Conservation (phyloP, 2,797 vertebrate genomes). For the Yasuhikotakia modesta region DNA sequence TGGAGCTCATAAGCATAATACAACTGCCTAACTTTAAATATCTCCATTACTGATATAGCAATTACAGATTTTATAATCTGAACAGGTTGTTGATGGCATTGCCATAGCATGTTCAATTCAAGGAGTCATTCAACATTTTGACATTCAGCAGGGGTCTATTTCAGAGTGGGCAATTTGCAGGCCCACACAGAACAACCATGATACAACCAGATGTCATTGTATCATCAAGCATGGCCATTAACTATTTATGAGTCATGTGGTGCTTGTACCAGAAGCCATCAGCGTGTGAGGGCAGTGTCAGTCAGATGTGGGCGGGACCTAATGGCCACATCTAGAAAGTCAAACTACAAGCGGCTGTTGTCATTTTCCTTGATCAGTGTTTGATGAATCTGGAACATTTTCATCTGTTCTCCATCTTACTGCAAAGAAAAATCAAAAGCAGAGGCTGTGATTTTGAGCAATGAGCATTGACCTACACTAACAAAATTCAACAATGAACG, state of each 20-base stretch:
- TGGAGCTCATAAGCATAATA: too few species aligned
- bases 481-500: background rate
- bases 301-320: slow-evolving; percentile 3
- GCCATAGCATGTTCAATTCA: background rate
- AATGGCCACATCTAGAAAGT: slow-evolving; percentile 52
- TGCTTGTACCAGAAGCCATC: slow-evolving; percentile 57
- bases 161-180: slow-evolving; percentile 49
- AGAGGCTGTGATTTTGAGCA: background rate
- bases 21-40: background rate
- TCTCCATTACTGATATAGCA: background rate
- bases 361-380: slow-evolving; percentile 32
- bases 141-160: slow-evolving; percentile 53
- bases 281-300: slow-evolving; percentile 58
- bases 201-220: slow-evolving; percentile 71
- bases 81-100: background rate
- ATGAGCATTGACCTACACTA: background rate
- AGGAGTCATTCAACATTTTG: slow-evolving; percentile 41
- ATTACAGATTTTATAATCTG: background rate
- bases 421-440: background rate
- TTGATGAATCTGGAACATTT: slow-evolving; percentile 54
- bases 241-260: slow-evolving; percentile 74
- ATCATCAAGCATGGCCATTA: slow-evolving; percentile 68
- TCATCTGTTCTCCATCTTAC: slow-evolving; percentile 45
- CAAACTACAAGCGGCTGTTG: slow-evolving; percentile 20
- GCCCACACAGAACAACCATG: slow-evolving; percentile 61